phyloP scores from a whole-genome alignment of 2,113 vertebrate genomes.

The Calonectris borealis region DNA sequence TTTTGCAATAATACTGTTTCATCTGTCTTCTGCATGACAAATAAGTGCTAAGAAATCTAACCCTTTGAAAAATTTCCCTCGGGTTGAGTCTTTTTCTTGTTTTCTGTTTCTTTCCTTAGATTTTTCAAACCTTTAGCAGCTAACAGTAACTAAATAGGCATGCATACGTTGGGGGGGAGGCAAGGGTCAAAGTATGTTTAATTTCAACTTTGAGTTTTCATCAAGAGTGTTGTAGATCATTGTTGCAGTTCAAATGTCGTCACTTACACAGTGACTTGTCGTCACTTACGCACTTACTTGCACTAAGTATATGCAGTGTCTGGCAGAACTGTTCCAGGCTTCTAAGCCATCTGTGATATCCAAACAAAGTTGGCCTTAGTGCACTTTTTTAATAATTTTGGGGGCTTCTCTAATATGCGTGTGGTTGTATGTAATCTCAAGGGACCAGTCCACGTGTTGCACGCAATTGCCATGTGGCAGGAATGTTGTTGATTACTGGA shows the following conservation, averaged over 20 bases:
- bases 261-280: not conserved
- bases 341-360: not conserved
- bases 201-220: not conserved
- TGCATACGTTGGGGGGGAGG: accelerated
- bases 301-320: not conserved
- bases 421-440: not conserved
- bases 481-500: not conserved
- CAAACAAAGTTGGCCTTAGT: too few relatives aligned
- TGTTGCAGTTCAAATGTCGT: accelerated
- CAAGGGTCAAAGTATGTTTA: not conserved
- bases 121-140: not conserved
- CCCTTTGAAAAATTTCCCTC: not conserved
- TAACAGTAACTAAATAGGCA: not conserved
- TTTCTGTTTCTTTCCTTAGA: not conserved
- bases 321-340: not conserved
- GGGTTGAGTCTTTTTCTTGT: not conserved
- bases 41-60: not conserved
- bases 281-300: too few relatives aligned
- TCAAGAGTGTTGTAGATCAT: not conserved
- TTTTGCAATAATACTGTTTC: not conserved
- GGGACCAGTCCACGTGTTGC: not conserved
- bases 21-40: not conserved
- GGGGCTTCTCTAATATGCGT: not conserved
- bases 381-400: not conserved
- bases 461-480: not conserved